Conservation (phyloP, 1,140 invertebrate genomes). For the Schlechtendalia chinensis region DNA sequence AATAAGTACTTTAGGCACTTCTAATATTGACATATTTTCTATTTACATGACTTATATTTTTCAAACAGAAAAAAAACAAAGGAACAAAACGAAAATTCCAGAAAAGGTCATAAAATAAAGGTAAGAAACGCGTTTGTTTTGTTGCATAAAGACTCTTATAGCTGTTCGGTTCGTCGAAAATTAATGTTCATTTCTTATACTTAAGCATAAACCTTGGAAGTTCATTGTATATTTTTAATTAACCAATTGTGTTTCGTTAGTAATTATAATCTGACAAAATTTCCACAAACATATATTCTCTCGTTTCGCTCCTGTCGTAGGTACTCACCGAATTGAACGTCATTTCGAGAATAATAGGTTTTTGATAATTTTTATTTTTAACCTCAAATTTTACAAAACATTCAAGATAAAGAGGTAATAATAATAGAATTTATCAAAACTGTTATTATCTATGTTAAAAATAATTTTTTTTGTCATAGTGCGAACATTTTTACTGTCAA, state of each 20-base stretch:
- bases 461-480: background rate
- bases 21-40: no score
- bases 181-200: background rate
- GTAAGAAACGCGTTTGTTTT: background rate
- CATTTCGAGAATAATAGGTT: background rate
- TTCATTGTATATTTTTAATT: constrained; percentile 27
- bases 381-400: background rate
- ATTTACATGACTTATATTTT: background rate
- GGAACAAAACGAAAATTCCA: background rate
- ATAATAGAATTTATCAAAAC: background rate
- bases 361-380: background rate
- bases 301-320: background rate
- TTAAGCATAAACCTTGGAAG: background rate
- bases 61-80: background rate
- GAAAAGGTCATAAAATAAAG: background rate
- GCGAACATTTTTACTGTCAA: background rate
- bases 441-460: background rate
- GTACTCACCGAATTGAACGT: background rate
- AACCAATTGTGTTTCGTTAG: constrained; percentile 8
- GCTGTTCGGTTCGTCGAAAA: background rate
- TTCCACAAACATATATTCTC: background rate
- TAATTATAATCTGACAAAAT: constrained; percentile 22
- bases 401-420: background rate
- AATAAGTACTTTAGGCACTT: no score
- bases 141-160: background rate